Percentiles rank a stretch among this genome's conserved stretches.
Conservation (phyloP, 1,140 invertebrate species). For the Heliconius eleuchia region DNA sequence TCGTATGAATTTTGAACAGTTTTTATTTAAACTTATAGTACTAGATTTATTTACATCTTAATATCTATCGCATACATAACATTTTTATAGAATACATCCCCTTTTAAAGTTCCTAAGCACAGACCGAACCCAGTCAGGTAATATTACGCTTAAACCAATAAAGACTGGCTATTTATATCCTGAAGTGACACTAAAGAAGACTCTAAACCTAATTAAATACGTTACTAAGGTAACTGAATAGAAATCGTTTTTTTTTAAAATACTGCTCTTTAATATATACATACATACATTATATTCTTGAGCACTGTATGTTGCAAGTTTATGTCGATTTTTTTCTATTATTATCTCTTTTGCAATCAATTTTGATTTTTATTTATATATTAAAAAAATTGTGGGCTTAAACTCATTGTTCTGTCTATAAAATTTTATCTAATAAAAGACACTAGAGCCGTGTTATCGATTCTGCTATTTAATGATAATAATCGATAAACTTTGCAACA, state of each 20-base stretch:
- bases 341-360: neutral
- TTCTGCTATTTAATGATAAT: neutral
- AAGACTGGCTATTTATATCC: constrained; percentile 43
- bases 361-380: neutral
- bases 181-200: constrained; percentile 29
- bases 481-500: constrained; percentile 1
- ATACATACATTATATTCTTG: neutral
- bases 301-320: neutral
- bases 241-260: neutral
- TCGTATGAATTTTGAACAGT: neutral
- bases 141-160: constrained; percentile 40
- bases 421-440: neutral
- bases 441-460: neutral
- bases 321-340: neutral
- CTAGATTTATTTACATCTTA: no score
- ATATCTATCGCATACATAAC: neutral
- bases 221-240: neutral
- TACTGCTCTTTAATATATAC: constrained; percentile 9
- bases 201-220: constrained; percentile 20
- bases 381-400: neutral
- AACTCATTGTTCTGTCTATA: neutral
- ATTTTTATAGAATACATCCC: constrained; percentile 34
- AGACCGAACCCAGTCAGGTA: constrained; percentile 33
- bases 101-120: constrained; percentile 19
- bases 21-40: no score